Base-by-base conservation (phyloP, 2,113 vertebrate genomes). In the Boulengeromyrus knoepffleri region DNA sequence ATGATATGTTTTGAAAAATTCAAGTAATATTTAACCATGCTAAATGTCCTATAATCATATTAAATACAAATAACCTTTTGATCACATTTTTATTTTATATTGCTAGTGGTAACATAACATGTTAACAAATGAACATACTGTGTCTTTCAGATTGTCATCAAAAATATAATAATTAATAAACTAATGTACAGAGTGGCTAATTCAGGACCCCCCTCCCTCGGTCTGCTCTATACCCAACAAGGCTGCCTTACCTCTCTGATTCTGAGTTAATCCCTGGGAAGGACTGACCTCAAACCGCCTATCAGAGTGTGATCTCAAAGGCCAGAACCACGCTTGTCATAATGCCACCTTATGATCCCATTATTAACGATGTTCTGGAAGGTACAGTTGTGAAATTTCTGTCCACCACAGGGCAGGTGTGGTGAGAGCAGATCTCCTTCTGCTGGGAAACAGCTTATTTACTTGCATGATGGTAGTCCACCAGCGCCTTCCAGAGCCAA, bases 391-490 rank as follows among this genome's bases (percentile, higher is more conserved):
- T 66, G 58, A n/a, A 27, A 66, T 66, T 3, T 27, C 58, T n/a
- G 58, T 27, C 58, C 58, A 66, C 58, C 58, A 10, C 8, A n/a
- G 58, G 70, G 31, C 70, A 77, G 31, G 31, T 77, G 70, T 91
- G 91, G 90, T 88, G 90, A 92, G 46, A 93, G 31, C 86, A 90
- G 89, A 89, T 92, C 91, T 92, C 89, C 91, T 50, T 77, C 92
- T 2, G 7, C 70, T 77, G 5, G 70, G 31, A 93, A 96, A 94
- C 92, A 92, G 89, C 92, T 91, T 77, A 39, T 39, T 77, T 77
- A 93, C 92, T 95, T 94, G 94, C 95, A 89, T 93, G 24, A 27
- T 66, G n/a, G 58, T 89, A 27, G 92, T 89, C 90, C 88, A 89
- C 85, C 89, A 45, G 90, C 91, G 91, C 6, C 24, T 94, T 53